phyloP scores from a whole-genome alignment of 1,140 invertebrate genomes.

The Homalodisca vitripennis region DNA sequence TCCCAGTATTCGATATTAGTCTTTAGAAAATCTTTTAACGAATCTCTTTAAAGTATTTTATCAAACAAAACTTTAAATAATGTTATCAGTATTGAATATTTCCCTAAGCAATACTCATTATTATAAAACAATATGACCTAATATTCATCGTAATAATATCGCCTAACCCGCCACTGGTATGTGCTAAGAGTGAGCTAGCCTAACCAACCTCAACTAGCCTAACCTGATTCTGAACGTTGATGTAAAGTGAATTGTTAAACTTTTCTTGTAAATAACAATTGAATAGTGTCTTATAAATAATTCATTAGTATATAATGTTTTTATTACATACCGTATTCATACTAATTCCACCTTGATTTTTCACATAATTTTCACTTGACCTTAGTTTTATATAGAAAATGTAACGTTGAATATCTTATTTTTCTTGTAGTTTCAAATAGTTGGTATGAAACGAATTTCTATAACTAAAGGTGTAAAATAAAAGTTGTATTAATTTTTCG shows the following conservation, averaged over 20 bases:
- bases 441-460: background rate
- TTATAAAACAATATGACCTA: background rate
- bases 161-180: background rate
- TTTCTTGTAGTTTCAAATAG: background rate
- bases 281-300: constrained; percentile 28
- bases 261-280: constrained; percentile 17
- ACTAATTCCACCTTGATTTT: constrained; percentile 6
- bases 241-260: background rate
- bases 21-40: background rate
- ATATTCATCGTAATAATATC: background rate
- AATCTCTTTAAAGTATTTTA: background rate
- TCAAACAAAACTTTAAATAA: background rate
- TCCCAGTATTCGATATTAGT: too few relatives aligned
- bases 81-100: background rate
- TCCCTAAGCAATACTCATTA: background rate
- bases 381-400: background rate
- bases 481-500: too few relatives aligned
- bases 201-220: background rate
- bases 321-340: constrained; percentile 5
- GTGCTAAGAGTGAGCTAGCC: constrained; percentile 10
- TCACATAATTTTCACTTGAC: background rate
- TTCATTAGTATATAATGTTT: constrained; percentile 17
- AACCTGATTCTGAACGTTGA: constrained; percentile 23
- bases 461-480: too few relatives aligned
- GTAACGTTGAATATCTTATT: too few relatives aligned